phyloP scores from a whole-genome alignment of 2,113 vertebrate genomes.

The Origma solitaria region DNA sequence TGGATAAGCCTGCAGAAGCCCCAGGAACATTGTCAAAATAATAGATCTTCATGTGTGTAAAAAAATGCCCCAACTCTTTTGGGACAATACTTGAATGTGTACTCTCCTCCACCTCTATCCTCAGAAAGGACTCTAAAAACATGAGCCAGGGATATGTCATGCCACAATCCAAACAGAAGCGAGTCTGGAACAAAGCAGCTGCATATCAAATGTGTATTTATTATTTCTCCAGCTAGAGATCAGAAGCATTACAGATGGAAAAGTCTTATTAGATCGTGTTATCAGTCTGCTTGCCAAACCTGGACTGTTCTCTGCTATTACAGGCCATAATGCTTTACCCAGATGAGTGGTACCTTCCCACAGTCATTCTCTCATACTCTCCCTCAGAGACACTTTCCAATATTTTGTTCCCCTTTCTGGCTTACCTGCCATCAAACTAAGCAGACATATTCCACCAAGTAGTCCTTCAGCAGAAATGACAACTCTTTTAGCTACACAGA shows the following conservation, averaged over 20 bases:
- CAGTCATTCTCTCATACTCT: background rate
- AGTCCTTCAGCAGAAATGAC: background rate
- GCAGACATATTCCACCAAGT: background rate
- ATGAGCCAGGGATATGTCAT: background rate
- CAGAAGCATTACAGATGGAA: slow-evolving; percentile 26
- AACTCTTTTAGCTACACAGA: background rate
- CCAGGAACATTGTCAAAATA: background rate
- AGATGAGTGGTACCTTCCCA: background rate
- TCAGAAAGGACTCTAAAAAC: background rate
- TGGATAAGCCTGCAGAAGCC: background rate
- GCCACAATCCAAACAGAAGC: slow-evolving; percentile 1
- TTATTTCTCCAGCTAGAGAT: slow-evolving; percentile 13
- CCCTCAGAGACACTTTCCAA: background rate
- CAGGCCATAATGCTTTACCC: background rate
- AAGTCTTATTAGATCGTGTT: slow-evolving; percentile 25
- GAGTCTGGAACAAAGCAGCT: background rate
- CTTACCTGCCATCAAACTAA: background rate
- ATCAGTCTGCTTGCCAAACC: background rate
- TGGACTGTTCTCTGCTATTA: background rate
- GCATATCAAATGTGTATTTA: background rate
- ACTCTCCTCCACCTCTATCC: background rate
- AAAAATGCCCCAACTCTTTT: background rate
- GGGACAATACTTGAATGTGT: background rate
- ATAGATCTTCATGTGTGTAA: background rate
- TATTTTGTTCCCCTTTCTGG: background rate